Percentiles rank a stretch among this genome's conserved stretches.
These are phyloP conservation scores for Megaceryle alcyon DNA, from an alignment of 2,797 vertebrate genomes.

Conservation along the genomic window DNA sequence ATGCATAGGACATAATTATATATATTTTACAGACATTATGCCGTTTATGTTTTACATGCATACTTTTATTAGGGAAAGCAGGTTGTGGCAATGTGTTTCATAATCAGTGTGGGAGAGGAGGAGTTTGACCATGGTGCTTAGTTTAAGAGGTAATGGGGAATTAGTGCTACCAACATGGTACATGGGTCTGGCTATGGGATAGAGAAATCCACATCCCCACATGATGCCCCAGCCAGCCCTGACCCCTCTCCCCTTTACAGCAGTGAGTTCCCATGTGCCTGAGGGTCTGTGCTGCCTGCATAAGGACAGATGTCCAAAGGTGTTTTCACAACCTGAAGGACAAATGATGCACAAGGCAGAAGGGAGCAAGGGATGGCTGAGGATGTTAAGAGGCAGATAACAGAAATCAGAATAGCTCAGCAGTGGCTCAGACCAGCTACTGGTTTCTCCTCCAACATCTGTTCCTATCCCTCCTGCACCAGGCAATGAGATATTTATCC, in stretches of 20 bases:
- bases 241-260: neutral
- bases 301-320: neutral
- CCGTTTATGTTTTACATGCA: conserved; percentile 34
- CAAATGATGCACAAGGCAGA: neutral
- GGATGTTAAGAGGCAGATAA: neutral
- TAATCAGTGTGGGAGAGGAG: neutral
- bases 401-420: neutral
- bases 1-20: conserved; percentile 31
- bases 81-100: neutral
- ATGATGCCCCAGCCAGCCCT: neutral
- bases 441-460: rapidly evolving
- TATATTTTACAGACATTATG: conserved; percentile 36
- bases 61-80: conserved; percentile 40
- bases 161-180: neutral
- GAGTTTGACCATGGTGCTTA: neutral
- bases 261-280: rapidly evolving
- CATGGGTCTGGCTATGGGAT: neutral
- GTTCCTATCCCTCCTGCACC: neutral
- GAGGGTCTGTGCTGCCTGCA: neutral
- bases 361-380: neutral
- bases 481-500: neutral
- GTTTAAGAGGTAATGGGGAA: neutral
- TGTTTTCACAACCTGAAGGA: neutral
- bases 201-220: neutral
- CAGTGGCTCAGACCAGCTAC: neutral